phyloP scores from a whole-genome alignment of 2,113 vertebrate species.

The Ondatra zibethicus region DNA sequence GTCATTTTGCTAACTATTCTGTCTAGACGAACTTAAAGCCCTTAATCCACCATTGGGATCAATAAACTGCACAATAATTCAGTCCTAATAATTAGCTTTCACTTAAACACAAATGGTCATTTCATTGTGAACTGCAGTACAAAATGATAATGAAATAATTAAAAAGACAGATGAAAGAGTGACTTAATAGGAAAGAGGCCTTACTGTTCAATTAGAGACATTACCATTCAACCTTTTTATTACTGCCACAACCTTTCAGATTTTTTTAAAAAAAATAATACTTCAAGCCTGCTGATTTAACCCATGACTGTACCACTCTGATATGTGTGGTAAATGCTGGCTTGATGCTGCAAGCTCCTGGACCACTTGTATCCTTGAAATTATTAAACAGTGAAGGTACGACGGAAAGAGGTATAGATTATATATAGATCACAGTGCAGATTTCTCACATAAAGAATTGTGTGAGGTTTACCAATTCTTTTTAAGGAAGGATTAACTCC shows the following conservation, averaged over 20 bases:
- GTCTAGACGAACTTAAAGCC: conserved; percentile 99
- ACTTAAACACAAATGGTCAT: conserved; percentile 98
- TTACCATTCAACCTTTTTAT: conserved; percentile 93
- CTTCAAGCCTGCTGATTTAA: conserved; percentile 89
- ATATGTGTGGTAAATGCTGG: conserved; percentile 65
- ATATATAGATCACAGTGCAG: conserved; percentile 66
- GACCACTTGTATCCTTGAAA: conserved; percentile 76
- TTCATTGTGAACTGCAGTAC: conserved; percentile 95
- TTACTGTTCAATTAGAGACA: conserved; percentile 91
- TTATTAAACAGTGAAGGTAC: conserved; percentile 73
- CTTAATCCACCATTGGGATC: conserved; percentile 99
- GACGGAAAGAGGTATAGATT: conserved; percentile 71
- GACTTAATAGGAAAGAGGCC: conserved; percentile 92
- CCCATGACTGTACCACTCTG: conserved; percentile 84
- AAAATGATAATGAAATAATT: conserved; percentile 99
- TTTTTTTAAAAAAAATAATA: conserved; percentile 87
- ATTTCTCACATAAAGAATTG: conserved; percentile 60
- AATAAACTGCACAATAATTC: conserved; percentile 99
- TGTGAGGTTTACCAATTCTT: conserved; percentile 14
- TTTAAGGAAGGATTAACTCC: conserved; percentile 45
- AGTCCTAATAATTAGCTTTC: conserved; percentile 99
- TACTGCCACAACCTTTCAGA: conserved; percentile 91
- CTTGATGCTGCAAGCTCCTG: conserved; percentile 45
- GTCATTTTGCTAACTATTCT: conserved; percentile 99
- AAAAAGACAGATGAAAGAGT: conserved; percentile 99